A percentile compares a stretch with the other conserved stretches of the same genome.
phyloP scores from a whole-genome alignment of 2,888 invertebrate species.

The Polyommatus icarus region DNA sequence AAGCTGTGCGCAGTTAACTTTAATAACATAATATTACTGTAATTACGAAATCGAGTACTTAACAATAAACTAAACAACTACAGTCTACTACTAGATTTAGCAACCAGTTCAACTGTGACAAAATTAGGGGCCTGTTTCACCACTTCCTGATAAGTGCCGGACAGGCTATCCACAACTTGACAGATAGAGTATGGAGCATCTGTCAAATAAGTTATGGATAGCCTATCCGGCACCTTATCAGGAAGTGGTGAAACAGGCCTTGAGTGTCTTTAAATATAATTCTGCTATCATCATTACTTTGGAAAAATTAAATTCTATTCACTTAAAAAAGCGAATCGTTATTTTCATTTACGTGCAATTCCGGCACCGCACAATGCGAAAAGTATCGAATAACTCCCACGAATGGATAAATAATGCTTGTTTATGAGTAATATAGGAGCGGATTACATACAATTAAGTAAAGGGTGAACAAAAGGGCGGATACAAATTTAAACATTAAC shows the following conservation, averaged over 20 bases:
- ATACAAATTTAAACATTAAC: conserved; percentile 77
- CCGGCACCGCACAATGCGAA: not conserved
- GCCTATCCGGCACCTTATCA: not conserved
- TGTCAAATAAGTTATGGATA: no score
- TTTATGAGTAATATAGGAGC: conserved; percentile 32
- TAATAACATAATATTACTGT: not conserved
- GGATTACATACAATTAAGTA: conserved; percentile 31
- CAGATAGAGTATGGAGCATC: no score
- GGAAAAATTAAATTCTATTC: not conserved
- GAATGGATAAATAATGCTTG: conserved; percentile 27
- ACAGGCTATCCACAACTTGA: no score
- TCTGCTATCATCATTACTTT: not conserved
- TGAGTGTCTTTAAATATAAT: not conserved
- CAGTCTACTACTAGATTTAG: no score
- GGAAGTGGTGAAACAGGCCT: not conserved
- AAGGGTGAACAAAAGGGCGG: conserved; percentile 49
- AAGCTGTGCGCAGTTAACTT: not conserved
- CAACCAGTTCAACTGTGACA: no score
- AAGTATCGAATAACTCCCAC: conserved; percentile 10
- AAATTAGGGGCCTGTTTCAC: no score
- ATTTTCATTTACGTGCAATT: conserved; percentile 24
- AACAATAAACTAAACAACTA: not conserved
- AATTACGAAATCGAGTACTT: not conserved
- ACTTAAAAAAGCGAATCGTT: not conserved
- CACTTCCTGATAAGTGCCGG: no score